These are phyloP conservation scores for Ashinkailepas kermadecensis DNA, from an alignment of 2,888 invertebrate species.

Conservation along the genomic window DNA sequence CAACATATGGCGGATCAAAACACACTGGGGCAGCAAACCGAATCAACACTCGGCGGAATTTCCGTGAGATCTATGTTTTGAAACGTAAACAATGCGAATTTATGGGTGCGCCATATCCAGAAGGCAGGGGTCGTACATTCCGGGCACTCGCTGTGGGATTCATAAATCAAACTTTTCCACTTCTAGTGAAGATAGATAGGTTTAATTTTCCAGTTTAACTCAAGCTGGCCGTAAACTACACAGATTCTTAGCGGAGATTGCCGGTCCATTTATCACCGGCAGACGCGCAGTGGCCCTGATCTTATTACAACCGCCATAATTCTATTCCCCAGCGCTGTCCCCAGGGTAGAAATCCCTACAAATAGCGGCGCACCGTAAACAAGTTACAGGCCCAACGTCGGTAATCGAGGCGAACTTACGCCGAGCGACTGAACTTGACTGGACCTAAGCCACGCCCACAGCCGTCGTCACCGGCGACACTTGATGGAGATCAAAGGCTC, in stretches of 20 bases:
- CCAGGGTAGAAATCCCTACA: background rate
- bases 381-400: background rate
- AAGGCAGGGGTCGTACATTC: background rate
- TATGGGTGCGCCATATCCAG: background rate
- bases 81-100: too few relatives aligned
- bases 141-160: background rate
- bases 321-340: background rate
- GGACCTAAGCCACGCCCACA: too few relatives aligned
- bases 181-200: constrained; percentile 23
- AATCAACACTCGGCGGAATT: too few relatives aligned
- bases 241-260: constrained; percentile 15
- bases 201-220: constrained; percentile 22
- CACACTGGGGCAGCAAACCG: too few relatives aligned
- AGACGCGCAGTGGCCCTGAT: constrained; percentile 1
- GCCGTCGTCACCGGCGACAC: too few relatives aligned
- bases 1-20: too few relatives aligned
- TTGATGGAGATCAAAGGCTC: too few relatives aligned
- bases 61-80: too few relatives aligned
- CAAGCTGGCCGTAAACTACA: constrained; percentile 21
- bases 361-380: background rate
- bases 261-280: background rate
- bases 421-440: too few relatives aligned
- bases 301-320: constrained; percentile 18
- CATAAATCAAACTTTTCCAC: constrained; percentile 22
- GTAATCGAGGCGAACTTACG: too few relatives aligned